Conservation (phyloP, 2,888 invertebrate species). For the Ochropacha duplaris region DNA sequence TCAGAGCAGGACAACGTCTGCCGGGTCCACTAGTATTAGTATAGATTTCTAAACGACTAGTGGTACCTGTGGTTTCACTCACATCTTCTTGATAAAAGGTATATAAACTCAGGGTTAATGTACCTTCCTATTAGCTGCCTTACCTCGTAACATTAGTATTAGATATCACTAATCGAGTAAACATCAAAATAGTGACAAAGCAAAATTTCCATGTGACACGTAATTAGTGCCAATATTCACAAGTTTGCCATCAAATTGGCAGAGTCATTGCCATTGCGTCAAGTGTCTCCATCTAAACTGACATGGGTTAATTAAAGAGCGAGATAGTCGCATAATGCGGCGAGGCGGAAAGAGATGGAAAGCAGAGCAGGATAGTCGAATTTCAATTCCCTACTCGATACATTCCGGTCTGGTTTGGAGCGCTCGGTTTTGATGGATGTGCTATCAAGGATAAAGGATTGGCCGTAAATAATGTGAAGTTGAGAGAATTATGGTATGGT, state of each 20-base stretch:
- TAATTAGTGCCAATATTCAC: slow-evolving; percentile 37
- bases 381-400: slow-evolving; percentile 31
- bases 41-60: too few relatives aligned
- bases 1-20: too few relatives aligned
- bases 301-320: slow-evolving; percentile 59
- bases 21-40: too few relatives aligned
- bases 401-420: slow-evolving; percentile 6
- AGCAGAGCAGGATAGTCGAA: slow-evolving; percentile 18
- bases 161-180: too few relatives aligned
- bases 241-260: slow-evolving; percentile 68
- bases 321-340: slow-evolving; percentile 22
- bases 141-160: too few relatives aligned
- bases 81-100: too few relatives aligned
- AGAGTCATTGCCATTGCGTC: slow-evolving; percentile 59
- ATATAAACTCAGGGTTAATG: too few relatives aligned
- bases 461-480: neutral
- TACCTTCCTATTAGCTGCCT: too few relatives aligned
- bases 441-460: neutral
- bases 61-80: too few relatives aligned
- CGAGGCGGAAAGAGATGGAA: slow-evolving; percentile 21
- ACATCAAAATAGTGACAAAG: neutral
- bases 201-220: slow-evolving; percentile 8
- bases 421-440: neutral
- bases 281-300: slow-evolving; percentile 65
- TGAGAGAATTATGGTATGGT: neutral